These are phyloP conservation scores for Oryctes rhinoceros DNA, from an alignment of 1,140 invertebrate genomes.

Conservation along the genomic window DNA sequence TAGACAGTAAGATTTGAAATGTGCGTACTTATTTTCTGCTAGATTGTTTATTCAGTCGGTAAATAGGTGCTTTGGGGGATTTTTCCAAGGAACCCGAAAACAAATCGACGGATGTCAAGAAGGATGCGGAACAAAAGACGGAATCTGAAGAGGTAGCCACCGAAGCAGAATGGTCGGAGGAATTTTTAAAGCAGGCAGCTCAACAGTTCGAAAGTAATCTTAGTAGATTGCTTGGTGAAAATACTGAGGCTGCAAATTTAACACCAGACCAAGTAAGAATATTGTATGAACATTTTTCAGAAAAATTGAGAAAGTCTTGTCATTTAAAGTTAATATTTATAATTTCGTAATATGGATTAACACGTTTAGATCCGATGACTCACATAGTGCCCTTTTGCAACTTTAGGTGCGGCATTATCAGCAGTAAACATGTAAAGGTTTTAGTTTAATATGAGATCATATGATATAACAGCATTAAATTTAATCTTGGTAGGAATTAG, in stretches of 20 bases:
- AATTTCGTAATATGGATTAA: not conserved
- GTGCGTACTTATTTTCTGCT: not conserved
- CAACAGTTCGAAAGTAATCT: slow-evolving; percentile 71
- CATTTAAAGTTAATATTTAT: too few species aligned
- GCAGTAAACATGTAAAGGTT: too few species aligned
- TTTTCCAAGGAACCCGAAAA: slow-evolving; percentile 61
- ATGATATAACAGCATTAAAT: too few species aligned
- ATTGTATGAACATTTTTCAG: not conserved
- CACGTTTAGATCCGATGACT: too few species aligned
- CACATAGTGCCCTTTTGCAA: too few species aligned
- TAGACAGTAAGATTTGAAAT: slow-evolving; percentile 56
- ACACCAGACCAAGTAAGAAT: slow-evolving; percentile 49
- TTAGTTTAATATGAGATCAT: too few species aligned
- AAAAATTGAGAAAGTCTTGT: too few species aligned
- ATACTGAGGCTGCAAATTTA: slow-evolving; percentile 60
- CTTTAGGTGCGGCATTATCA: too few species aligned
- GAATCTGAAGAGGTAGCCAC: slow-evolving; percentile 45
- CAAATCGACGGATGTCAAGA: slow-evolving; percentile 44
- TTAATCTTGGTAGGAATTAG: too few species aligned
- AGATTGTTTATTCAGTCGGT: slow-evolving; percentile 24
- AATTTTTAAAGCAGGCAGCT: slow-evolving; percentile 70
- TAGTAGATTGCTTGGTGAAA: slow-evolving; percentile 63
- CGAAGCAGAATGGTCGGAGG: slow-evolving; percentile 67
- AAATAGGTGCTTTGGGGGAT: slow-evolving; percentile 67
- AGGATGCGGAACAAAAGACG: slow-evolving; percentile 40